Conservation (phyloP, 2,888 invertebrate genomes). For the Ypsolopha scabrella region DNA sequence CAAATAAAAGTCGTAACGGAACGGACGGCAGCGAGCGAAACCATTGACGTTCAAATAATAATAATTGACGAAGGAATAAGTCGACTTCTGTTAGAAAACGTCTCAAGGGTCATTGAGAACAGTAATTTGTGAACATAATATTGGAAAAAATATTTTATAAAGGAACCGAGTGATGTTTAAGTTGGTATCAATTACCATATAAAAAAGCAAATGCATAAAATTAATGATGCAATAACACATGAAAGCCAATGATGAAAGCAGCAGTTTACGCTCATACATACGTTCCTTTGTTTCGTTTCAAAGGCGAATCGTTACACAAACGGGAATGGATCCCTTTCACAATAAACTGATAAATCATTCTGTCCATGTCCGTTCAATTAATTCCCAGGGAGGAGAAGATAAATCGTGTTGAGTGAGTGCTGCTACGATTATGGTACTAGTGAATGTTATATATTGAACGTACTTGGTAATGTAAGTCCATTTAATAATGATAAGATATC, state of each 20-base stretch:
- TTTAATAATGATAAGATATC: too few relatives aligned
- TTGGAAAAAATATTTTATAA: too few relatives aligned
- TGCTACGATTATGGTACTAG: too few relatives aligned
- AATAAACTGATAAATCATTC: conserved; percentile 38
- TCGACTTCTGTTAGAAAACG: neutral
- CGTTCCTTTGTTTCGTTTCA: conserved; percentile 24
- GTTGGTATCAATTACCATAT: too few relatives aligned
- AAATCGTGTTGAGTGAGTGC: too few relatives aligned
- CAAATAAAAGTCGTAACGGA: conserved; percentile 56
- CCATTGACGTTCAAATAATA: conserved; percentile 11
- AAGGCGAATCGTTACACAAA: conserved; percentile 20
- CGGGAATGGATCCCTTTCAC: conserved; percentile 21
- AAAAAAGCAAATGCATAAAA: neutral
- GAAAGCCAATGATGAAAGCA: conserved; percentile 4
- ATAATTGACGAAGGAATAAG: conserved; percentile 6
- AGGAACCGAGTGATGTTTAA: too few relatives aligned
- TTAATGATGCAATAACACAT: neutral
- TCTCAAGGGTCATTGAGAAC: neutral
- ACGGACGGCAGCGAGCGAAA: conserved; percentile 25
- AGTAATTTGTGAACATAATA: too few relatives aligned
- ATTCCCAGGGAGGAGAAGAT: conserved; percentile 17
- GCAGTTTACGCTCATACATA: neutral
- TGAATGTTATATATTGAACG: too few relatives aligned
- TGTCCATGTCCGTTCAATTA: conserved; percentile 30
- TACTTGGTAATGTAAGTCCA: too few relatives aligned